Conservation (phyloP, 2,888 invertebrate species). For the Hoplodrina ambigua region DNA sequence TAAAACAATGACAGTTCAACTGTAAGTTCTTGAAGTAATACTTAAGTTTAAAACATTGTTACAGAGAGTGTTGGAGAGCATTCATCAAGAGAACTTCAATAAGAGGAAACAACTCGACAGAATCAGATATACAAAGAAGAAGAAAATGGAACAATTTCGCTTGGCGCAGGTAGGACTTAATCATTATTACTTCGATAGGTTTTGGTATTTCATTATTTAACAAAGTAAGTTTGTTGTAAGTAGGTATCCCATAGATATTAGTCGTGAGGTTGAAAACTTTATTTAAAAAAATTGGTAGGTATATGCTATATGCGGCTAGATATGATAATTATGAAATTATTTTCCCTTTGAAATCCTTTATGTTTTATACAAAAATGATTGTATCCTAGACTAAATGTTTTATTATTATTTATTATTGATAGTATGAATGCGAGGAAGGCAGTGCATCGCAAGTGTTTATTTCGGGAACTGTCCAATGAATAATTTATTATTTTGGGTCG, state of each 20-base stretch:
- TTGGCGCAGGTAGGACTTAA: slow-evolving; percentile 87
- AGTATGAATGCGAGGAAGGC: slow-evolving; percentile 4
- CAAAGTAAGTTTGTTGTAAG: too few relatives aligned
- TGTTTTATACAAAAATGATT: not conserved
- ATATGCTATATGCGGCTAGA: too few relatives aligned
- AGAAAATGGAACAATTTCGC: slow-evolving; percentile 90
- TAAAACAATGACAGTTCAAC: too few relatives aligned
- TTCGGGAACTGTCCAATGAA: slow-evolving; percentile 43
- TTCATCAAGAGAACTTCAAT: slow-evolving; percentile 91
- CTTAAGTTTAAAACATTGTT: slow-evolving; percentile 56
- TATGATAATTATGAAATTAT: not conserved
- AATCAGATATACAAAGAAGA: slow-evolving; percentile 90
- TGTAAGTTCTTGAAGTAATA: not conserved
- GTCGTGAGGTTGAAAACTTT: too few relatives aligned
- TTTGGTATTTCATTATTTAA: too few relatives aligned
- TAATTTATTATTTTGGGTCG: slow-evolving; percentile 46
- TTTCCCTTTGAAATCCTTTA: not conserved
- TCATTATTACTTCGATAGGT: too few relatives aligned
- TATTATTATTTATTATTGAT: slow-evolving; percentile 27
- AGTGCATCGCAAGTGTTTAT: slow-evolving; percentile 43
- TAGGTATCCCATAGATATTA: too few relatives aligned
- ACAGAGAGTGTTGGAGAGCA: slow-evolving; percentile 91
- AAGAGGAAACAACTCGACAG: slow-evolving; percentile 91
- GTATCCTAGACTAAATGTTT: not conserved
- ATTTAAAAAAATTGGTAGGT: too few relatives aligned